Evolutionary conservation across 1,140 invertebrate genomes (phyloP).

Genomic region (Platyura marginata): DNA sequence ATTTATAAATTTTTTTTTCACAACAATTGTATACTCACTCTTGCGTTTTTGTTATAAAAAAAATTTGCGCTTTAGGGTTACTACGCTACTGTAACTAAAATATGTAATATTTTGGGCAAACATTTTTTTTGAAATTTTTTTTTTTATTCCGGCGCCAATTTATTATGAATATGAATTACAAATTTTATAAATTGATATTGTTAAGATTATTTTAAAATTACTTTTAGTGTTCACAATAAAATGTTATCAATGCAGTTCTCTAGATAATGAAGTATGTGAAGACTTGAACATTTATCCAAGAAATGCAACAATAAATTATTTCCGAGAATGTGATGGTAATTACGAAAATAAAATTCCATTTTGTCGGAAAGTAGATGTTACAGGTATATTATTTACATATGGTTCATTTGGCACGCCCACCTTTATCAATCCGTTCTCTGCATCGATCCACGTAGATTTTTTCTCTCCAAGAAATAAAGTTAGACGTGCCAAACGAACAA

Average conservation of each 20-base stretch:
- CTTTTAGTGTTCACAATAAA: constrained; percentile 35
- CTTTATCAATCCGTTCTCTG: not conserved
- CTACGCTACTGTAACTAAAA: no score
- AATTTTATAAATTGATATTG: no score
- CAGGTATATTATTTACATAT: not conserved
- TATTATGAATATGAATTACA: no score
- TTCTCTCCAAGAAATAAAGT: not conserved
- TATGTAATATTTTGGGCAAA: no score
- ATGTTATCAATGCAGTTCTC: constrained; percentile 68
- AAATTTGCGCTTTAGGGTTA: no score
- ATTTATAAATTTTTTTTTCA: no score
- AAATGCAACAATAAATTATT: not conserved
- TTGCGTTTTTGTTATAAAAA: no score
- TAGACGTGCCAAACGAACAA: not conserved
- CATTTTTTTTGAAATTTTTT: no score
- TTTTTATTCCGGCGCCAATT: no score
- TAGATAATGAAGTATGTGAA: constrained; percentile 48
- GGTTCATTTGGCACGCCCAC: not conserved
- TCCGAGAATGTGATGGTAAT: not conserved
- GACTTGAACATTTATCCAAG: constrained; percentile 9
- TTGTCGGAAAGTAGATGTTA: not conserved
- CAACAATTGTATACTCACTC: no score
- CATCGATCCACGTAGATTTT: not conserved
- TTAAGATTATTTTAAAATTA: not conserved
- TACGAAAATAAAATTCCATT: not conserved